Evolutionary conservation across 2,888 invertebrate species (phyloP).

Genomic region (Zonitis immaculata): DNA sequence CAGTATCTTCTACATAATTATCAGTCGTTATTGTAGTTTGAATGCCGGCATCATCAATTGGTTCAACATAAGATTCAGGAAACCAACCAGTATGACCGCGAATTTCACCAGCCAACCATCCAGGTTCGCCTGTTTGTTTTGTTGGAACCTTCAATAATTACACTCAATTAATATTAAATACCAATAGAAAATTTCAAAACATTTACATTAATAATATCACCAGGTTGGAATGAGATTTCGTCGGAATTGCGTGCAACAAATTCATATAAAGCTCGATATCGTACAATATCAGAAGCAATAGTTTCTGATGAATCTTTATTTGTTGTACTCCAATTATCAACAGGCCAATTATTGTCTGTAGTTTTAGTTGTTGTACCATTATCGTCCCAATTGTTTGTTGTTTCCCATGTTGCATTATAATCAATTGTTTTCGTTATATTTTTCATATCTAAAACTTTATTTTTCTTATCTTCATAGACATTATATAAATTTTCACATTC

Average conservation of each 20-base stretch:
- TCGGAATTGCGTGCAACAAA: constrained; percentile 89
- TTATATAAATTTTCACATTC: constrained; percentile 65
- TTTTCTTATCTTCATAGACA: constrained; percentile 66
- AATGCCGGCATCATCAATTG: constrained; percentile 53
- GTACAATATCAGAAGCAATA: constrained; percentile 49
- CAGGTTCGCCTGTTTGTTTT: constrained; percentile 87
- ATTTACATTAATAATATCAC: constrained; percentile 81
- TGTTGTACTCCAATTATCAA: constrained; percentile 43
- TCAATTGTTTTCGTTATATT: constrained; percentile 43
- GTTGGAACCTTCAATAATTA: constrained; percentile 56
- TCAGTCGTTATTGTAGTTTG: constrained; percentile 38
- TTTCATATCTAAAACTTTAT: constrained; percentile 48
- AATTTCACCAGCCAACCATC: constrained; percentile 94
- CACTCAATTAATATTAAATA: not conserved
- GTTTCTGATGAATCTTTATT: no score
- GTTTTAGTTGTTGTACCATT: constrained; percentile 12
- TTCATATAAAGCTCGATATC: constrained; percentile 89
- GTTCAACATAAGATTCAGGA: constrained; percentile 92
- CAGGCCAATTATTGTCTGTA: constrained; percentile 52
- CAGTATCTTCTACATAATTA: constrained; percentile 28
- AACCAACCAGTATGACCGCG: constrained; percentile 93
- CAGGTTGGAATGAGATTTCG: constrained; percentile 89
- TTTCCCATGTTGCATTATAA: constrained; percentile 56
- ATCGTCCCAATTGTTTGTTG: constrained; percentile 51
- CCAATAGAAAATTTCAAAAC: not conserved